Base-by-base conservation (phyloP, 2,113 vertebrate genomes). In the Echinops telfairi region DNA sequence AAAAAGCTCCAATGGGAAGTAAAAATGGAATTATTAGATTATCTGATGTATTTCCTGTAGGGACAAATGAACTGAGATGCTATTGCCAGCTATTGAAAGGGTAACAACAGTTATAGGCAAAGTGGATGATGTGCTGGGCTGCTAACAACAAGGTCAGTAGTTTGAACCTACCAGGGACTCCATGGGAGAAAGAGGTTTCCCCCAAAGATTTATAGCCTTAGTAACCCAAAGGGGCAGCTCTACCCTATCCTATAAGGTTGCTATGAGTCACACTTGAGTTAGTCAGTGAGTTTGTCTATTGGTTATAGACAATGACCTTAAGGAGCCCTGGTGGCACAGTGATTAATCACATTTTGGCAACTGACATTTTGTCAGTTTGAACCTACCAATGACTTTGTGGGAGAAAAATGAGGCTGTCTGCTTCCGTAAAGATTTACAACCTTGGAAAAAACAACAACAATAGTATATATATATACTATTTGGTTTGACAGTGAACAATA, bases 391-490 rank as follows among this genome's bases (percentile, higher is more conserved):
- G n/a, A 15, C 70, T 71, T 5, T 17, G 17, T 71, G n/a, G 70
- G n/a, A 19, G n/a, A 33, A 33, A 33, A 20, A 71, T 71, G 47
- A 53, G 70, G 31, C n/a, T 17, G n/a, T 19, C 70, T 71, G 70
- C 70, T 71, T 33, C n/a, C 19, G 3, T 71, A 19, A 33, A 71
- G 70, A 20, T 71, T n/a, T 33, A 71, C 70, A 71, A 14, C 70
- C 70, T 71, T 17, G n/a, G 70, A 53, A 20, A n/a, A n/a, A n/a
- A n/a, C n/a, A n/a, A n/a, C n/a, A n/a, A 62, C 81, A 88, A 90
- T 73, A 40, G 43, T 33, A 73, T 14, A 53, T 11, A 53, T 53
- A 53, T 53, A 53, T 14, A 53, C 27, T 62, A 40, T 71, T 89
- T 83, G 36, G 33, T 40, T 83, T 70, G 27, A 2, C 43, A 80